These are phyloP conservation scores for Lasioglossum oenotherae DNA, from an alignment of 2,888 invertebrate genomes.

Conservation along the genomic window DNA sequence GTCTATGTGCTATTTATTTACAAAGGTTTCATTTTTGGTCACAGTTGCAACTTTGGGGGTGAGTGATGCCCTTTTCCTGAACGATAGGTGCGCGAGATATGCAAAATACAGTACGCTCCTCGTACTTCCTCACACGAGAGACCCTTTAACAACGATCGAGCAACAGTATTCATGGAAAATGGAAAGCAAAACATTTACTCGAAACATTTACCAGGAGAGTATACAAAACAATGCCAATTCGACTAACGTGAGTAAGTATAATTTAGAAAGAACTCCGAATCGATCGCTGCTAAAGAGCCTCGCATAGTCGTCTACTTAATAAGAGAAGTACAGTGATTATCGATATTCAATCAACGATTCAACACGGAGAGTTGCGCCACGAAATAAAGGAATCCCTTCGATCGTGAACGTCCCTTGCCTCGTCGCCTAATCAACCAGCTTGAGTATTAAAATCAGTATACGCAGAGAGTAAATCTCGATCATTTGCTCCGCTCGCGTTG, in stretches of 20 bases:
- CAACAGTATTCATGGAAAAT: constrained; percentile 15
- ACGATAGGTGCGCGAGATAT: constrained; percentile 75
- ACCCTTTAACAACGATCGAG: constrained; percentile 53
- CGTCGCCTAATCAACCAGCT: neutral
- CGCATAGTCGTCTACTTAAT: constrained; percentile 60
- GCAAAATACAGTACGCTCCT: constrained; percentile 72
- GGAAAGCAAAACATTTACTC: neutral
- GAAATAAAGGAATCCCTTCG: constrained; percentile 47
- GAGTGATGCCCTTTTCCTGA: constrained; percentile 58
- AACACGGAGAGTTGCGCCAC: constrained; percentile 51
- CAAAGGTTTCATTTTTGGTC: constrained; percentile 74
- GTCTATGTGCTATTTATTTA: constrained; percentile 79
- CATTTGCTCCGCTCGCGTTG: neutral
- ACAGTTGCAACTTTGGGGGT: constrained; percentile 73
- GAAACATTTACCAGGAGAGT: neutral
- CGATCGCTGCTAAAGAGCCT: constrained; percentile 35
- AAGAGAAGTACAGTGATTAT: constrained; percentile 68
- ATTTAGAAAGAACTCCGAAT: constrained; percentile 25
- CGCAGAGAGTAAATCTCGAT: neutral
- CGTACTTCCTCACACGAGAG: constrained; percentile 57
- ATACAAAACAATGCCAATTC: neutral
- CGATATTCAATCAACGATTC: constrained; percentile 64
- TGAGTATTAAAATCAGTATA: constrained; percentile 12
- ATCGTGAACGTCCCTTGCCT: neutral
- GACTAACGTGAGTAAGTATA: neutral